Evolutionary conservation across 2,888 invertebrate species (phyloP).

Genomic region (Agrochola lota): DNA sequence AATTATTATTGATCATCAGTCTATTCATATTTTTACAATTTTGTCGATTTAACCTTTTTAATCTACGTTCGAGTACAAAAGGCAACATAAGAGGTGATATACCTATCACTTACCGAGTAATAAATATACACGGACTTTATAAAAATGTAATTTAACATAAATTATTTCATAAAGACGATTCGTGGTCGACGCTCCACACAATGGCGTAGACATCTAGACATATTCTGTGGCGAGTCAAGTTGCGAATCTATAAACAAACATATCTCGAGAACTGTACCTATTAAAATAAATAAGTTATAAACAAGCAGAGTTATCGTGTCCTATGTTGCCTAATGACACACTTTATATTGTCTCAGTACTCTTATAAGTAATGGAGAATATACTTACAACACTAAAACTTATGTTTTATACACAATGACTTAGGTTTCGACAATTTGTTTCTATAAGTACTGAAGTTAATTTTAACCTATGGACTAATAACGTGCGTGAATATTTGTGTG

Average conservation of each 20-base stretch:
- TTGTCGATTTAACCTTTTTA: conserved; percentile 88
- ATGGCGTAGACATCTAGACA: conserved; percentile 55
- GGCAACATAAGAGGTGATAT: conserved; percentile 87
- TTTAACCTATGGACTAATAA: conserved; percentile 87
- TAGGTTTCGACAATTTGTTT: conserved; percentile 90
- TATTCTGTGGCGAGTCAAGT: conserved; percentile 69
- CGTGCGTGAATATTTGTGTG: conserved; percentile 84
- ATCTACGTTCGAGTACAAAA: conserved; percentile 83
- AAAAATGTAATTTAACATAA: conserved; percentile 85
- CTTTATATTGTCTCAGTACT: conserved; percentile 87
- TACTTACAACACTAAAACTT: conserved; percentile 88
- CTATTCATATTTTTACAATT: conserved; percentile 90
- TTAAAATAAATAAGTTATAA: conserved; percentile 89
- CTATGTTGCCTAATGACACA: conserved; percentile 86
- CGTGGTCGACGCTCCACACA: conserved; percentile 70
- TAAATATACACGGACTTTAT: conserved; percentile 82
- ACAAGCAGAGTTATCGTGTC: conserved; percentile 81
- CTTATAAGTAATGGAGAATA: conserved; percentile 89
- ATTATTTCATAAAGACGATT: conserved; percentile 79
- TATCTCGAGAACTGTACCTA: conserved; percentile 75
- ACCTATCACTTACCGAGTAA: conserved; percentile 80
- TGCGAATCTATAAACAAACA: conserved; percentile 71
- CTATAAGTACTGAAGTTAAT: conserved; percentile 89
- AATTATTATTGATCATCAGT: conserved; percentile 90
- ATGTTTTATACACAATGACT: conserved; percentile 90